A percentile compares a stretch with the other conserved stretches of the same genome.
These are phyloP conservation scores for Drosophila gaucha DNA, from an alignment of 2,888 invertebrate species.

Conservation along the genomic window DNA sequence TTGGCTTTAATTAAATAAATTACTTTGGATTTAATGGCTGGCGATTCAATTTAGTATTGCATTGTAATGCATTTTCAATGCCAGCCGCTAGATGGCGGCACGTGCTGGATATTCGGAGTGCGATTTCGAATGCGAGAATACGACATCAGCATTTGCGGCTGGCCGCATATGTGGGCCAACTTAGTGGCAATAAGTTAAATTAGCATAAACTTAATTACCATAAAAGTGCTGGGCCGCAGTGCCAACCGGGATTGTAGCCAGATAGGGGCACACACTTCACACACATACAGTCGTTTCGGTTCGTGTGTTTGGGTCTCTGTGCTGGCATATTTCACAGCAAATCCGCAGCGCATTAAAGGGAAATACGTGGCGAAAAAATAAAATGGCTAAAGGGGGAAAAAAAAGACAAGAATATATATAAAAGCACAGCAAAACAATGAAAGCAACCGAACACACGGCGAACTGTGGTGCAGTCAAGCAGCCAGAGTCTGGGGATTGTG, in stretches of 20 bases:
- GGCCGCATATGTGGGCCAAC: constrained; percentile 78
- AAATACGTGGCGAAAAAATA: constrained; percentile 73
- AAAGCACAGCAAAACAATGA: constrained; percentile 74
- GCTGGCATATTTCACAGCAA: constrained; percentile 73
- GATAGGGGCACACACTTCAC: constrained; percentile 38
- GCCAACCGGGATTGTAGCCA: constrained; percentile 62
- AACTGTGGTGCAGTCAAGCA: constrained; percentile 29
- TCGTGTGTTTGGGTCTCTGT: constrained; percentile 31
- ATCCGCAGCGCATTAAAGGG: constrained; percentile 78
- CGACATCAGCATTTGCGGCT: constrained; percentile 61
- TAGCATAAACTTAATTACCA: constrained; percentile 80
- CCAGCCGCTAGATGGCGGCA: constrained; percentile 24
- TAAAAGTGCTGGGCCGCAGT: constrained; percentile 74
- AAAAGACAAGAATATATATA: constrained; percentile 12
- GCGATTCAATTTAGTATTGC: constrained; percentile 45
- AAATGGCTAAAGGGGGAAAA: constrained; percentile 32
- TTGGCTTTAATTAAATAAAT: constrained; percentile 62
- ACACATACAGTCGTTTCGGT: constrained; percentile 5
- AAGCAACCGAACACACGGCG: constrained; percentile 44
- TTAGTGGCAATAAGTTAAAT: constrained; percentile 79
- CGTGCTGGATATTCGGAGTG: constrained; percentile 7
- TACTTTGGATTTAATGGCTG: constrained; percentile 29
- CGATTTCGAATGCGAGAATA: constrained; percentile 12
- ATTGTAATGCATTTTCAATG: constrained; percentile 49
- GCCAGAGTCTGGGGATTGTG: constrained; percentile 68